Evolutionary conservation across 2,797 vertebrate genomes (phyloP).

Genomic region (Cheirogaleus major): DNA sequence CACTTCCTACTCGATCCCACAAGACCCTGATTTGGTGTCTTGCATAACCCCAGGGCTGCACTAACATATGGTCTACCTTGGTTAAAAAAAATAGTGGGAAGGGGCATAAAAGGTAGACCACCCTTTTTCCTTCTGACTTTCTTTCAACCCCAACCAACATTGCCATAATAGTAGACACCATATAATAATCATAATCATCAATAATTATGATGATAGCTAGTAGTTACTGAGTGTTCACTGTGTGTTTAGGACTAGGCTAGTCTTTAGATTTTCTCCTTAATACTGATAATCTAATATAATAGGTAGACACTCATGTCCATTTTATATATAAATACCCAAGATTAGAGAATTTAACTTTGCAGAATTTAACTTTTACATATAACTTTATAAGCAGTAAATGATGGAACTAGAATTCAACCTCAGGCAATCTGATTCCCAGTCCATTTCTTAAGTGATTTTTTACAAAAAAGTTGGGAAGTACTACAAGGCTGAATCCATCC

Average conservation of each 20-base stretch:
- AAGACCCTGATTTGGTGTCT: neutral
- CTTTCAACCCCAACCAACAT: neutral
- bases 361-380: neutral
- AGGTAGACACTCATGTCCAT: neutral
- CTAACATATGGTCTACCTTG: neutral
- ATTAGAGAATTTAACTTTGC: neutral
- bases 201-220: neutral
- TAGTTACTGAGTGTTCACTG: neutral
- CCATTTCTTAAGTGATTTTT: neutral
- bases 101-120: neutral
- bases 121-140: neutral
- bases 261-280: neutral
- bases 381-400: neutral
- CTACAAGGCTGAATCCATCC: accelerated
- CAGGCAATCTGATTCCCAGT: neutral
- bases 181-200: neutral
- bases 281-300: neutral
- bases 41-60: neutral
- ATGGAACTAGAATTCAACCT: neutral
- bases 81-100: neutral
- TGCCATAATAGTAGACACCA: neutral
- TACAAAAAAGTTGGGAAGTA: neutral
- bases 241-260: neutral
- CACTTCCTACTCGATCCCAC: neutral
- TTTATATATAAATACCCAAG: neutral